A percentile compares a stretch with the other conserved stretches of the same genome.
These are phyloP conservation scores for Pelmatolapia mariae DNA, from an alignment of 2,113 vertebrate species.

Conservation along the genomic window DNA sequence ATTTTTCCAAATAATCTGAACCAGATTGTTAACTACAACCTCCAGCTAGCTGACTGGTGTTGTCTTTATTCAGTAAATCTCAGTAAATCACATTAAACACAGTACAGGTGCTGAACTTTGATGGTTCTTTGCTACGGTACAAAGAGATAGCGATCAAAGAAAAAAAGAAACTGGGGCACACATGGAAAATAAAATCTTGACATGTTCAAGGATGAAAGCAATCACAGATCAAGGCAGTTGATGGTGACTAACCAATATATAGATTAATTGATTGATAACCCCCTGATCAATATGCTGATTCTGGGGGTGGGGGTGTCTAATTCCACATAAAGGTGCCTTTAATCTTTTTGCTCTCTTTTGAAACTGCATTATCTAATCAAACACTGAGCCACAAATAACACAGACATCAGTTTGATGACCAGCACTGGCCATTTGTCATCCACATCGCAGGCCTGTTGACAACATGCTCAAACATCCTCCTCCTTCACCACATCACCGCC, in stretches of 20 bases:
- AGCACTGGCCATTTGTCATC: constrained; percentile 55
- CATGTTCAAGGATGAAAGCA: not conserved
- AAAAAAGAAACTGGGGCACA: not conserved
- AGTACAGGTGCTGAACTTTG: not conserved
- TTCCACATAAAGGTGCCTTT: constrained; percentile 1
- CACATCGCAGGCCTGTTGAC: constrained; percentile 49
- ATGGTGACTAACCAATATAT: constrained; percentile 12
- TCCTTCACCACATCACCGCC: constrained; percentile 10
- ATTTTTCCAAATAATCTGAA: not conserved
- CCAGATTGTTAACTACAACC: not conserved
- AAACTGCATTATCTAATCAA: constrained; percentile 30
- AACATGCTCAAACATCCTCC: constrained; percentile 47
- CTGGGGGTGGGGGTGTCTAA: not conserved
- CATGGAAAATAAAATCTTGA: not conserved
- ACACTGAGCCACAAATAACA: constrained; percentile 21
- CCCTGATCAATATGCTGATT: constrained; percentile 18
- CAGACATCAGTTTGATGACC: constrained; percentile 39
- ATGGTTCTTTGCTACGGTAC: not conserved
- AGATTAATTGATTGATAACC: not conserved
- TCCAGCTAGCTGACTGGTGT: not conserved
- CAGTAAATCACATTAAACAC: not conserved
- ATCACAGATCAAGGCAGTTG: not conserved
- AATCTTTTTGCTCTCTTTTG: not conserved
- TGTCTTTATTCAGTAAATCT: not conserved
- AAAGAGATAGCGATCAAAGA: not conserved